Evolutionary conservation across 2,888 invertebrate genomes (phyloP).

Genomic region (Protodeltote pygarga): DNA sequence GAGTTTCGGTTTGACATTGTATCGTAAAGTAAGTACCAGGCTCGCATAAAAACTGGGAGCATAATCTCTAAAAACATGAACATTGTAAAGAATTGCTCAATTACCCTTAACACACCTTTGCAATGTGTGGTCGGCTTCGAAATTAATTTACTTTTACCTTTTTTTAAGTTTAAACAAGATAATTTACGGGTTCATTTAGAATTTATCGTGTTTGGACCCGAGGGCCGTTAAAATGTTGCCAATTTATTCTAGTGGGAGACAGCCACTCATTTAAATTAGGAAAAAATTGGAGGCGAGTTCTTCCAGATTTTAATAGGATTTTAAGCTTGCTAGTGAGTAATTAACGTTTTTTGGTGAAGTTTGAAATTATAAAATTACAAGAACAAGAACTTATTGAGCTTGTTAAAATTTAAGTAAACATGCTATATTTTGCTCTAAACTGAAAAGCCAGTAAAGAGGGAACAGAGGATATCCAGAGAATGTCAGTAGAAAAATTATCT

Average conservation of each 20-base stretch:
- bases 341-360: constrained; percentile 12
- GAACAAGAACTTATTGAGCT: no score
- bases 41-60: constrained; percentile 16
- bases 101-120: constrained; percentile 59
- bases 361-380: no score
- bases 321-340: constrained; percentile 28
- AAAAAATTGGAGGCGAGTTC: constrained; percentile 40
- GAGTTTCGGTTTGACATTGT: no score
- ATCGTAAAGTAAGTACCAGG: background rate
- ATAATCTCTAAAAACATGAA: constrained; percentile 37
- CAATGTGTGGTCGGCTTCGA: constrained; percentile 60
- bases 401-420: no score
- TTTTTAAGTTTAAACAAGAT: constrained; percentile 70
- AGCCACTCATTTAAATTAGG: constrained; percentile 41
- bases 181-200: constrained; percentile 70
- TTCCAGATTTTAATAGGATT: constrained; percentile 40
- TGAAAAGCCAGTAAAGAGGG: no score
- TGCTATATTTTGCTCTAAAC: no score
- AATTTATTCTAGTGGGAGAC: constrained; percentile 47
- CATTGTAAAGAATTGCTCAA: constrained; percentile 64
- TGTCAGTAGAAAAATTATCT: no score
- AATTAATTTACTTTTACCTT: constrained; percentile 69
- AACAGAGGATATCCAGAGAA: no score
- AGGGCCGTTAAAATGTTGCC: constrained; percentile 51
- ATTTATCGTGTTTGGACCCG: constrained; percentile 63